A percentile compares a stretch with the other conserved stretches of the same genome.
Conservation (phyloP, 2,888 invertebrate genomes). For the Idaea biselata region DNA sequence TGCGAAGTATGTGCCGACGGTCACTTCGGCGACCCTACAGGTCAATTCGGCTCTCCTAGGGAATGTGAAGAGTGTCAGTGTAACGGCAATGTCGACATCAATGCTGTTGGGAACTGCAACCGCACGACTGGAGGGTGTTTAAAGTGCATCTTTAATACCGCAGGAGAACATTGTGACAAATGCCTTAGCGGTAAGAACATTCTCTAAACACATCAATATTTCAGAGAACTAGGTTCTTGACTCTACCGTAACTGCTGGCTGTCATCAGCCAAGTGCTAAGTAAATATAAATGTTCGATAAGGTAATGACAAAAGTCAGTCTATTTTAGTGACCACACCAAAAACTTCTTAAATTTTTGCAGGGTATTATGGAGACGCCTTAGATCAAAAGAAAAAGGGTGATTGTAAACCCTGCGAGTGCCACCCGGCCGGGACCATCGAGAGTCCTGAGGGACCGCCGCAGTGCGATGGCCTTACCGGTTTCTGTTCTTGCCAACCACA, state of each 20-base stretch:
- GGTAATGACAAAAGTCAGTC: too few relatives aligned
- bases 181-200: slow-evolving; percentile 88
- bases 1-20: slow-evolving; percentile 98
- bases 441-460: slow-evolving; percentile 85
- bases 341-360: slow-evolving; percentile 33
- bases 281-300: too few relatives aligned
- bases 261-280: too few relatives aligned
- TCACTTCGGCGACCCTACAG: slow-evolving; percentile 95
- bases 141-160: slow-evolving; percentile 98
- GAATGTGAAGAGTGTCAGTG: slow-evolving; percentile 95
- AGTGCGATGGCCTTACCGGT: slow-evolving; percentile 90
- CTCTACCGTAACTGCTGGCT: too few relatives aligned
- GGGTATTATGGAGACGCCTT: slow-evolving; percentile 97
- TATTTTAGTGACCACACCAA: not conserved
- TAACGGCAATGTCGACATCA: slow-evolving; percentile 95
- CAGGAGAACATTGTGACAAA: slow-evolving; percentile 93
- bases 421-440: slow-evolving; percentile 90
- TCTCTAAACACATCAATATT: too few relatives aligned
- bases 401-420: slow-evolving; percentile 94
- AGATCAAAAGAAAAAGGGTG: slow-evolving; percentile 93
- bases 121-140: slow-evolving; percentile 97
- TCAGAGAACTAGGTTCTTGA: too few relatives aligned
- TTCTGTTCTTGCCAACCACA: slow-evolving; percentile 90
- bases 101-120: slow-evolving; percentile 98
- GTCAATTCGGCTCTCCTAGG: slow-evolving; percentile 88